Conservation (phyloP, 2,797 vertebrate species). For the Thamnophis elegans region DNA sequence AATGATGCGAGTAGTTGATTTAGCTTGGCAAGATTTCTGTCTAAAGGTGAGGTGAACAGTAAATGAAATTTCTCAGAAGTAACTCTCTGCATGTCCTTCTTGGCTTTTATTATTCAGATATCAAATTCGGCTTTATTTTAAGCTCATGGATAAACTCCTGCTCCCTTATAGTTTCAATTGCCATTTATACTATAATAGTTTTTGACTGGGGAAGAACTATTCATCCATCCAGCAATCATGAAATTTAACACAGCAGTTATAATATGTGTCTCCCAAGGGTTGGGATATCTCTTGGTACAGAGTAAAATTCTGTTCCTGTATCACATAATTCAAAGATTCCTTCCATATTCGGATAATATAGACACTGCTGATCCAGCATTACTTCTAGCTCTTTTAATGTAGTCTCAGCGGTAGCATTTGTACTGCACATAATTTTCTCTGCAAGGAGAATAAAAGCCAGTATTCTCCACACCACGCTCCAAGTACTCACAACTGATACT, state of each 20-base stretch:
- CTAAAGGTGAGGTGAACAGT: not conserved
- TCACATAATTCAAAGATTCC: not conserved
- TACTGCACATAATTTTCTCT: not conserved
- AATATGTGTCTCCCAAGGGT: not conserved
- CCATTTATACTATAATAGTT: not conserved
- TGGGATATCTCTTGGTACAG: not conserved
- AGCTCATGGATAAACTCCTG: not conserved
- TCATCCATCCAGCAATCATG: not conserved
- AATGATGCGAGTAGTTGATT: not conserved
- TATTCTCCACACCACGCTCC: not conserved
- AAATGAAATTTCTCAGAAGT: not conserved
- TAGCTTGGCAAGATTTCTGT: not conserved
- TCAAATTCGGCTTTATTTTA: not conserved
- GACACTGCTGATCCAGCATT: slow-evolving; percentile 6
- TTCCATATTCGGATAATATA: not conserved
- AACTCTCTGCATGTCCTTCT: not conserved
- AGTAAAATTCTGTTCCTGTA: not conserved
- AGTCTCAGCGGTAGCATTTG: not conserved
- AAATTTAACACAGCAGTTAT: not conserved
- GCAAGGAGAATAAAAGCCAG: not conserved
- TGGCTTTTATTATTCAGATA: not conserved
- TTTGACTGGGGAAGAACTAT: not conserved
- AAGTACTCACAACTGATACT: slow-evolving; percentile 21
- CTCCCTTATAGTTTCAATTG: not conserved
- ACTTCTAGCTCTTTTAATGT: not conserved